phyloP scores from a whole-genome alignment of 92 coral and sea anemone species.

The Zoanthus solanderi region DNA sequence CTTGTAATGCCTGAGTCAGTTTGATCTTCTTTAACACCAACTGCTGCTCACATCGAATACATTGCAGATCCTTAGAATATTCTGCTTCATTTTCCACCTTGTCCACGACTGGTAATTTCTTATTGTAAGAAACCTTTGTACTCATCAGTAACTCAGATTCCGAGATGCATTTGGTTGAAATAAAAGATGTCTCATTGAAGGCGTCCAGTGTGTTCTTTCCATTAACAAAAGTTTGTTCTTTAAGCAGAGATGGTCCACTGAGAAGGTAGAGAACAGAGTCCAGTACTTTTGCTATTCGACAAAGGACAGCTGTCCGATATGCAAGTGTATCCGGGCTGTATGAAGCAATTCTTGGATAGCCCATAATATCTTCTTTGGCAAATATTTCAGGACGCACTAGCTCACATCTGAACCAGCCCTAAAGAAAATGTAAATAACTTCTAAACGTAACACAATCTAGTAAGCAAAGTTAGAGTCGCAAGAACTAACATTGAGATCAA shows the following conservation, averaged over 20 bases:
- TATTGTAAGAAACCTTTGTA: not conserved
- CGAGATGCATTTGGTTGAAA: constrained; percentile 64
- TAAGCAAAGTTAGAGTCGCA: too few relatives aligned
- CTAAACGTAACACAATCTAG: too few relatives aligned
- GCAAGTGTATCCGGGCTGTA: constrained; percentile 80
- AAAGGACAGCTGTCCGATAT: constrained; percentile 81
- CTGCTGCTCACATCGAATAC: constrained; percentile 65
- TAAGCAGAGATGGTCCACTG: constrained; percentile 83
- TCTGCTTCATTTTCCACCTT: constrained; percentile 20
- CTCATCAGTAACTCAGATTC: constrained; percentile 31
- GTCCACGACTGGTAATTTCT: not conserved
- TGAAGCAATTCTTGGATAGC: constrained; percentile 76
- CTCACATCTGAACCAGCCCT: constrained; percentile 93
- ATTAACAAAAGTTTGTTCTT: constrained; percentile 59
- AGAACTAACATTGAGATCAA: too few relatives aligned
- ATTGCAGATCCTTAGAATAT: constrained; percentile 58
- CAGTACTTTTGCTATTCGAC: constrained; percentile 88
- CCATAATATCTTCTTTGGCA: constrained; percentile 63
- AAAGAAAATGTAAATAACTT: not conserved
- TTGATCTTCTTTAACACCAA: constrained; percentile 71
- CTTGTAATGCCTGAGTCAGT: constrained; percentile 73
- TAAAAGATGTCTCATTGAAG: constrained; percentile 80
- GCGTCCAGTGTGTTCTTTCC: constrained; percentile 76
- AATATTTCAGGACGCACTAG: constrained; percentile 78
- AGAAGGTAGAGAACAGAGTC: constrained; percentile 84